A percentile compares a stretch with the other conserved stretches of the same genome.
phyloP scores from a whole-genome alignment of 2,888 invertebrate genomes.

The Notodonta dromedarius region DNA sequence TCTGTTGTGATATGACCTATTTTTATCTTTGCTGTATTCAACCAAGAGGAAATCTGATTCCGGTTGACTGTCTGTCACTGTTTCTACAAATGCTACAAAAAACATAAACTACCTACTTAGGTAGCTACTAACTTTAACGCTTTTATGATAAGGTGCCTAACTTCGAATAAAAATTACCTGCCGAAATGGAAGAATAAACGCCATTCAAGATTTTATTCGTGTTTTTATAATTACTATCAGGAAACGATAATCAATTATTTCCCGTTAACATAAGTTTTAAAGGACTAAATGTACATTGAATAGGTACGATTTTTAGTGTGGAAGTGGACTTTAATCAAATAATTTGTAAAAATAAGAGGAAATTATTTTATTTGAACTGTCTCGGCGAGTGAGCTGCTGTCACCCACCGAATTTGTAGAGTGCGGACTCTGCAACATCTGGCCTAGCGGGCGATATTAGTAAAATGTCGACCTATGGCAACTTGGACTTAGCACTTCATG shows the following conservation, averaged over 20 bases:
- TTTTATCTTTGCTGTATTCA: too few relatives aligned
- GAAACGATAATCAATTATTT: neutral
- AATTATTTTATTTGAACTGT: conserved; percentile 37
- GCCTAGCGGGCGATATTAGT: conserved; percentile 43
- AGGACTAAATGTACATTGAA: conserved; percentile 38
- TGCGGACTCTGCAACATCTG: conserved; percentile 47
- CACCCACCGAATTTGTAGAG: conserved; percentile 47
- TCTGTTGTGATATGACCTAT: too few relatives aligned
- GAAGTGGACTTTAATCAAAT: conserved; percentile 39
- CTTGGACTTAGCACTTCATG: conserved; percentile 21
- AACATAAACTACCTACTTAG: too few relatives aligned
- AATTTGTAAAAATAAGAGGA: too few relatives aligned
- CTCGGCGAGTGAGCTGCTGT: conserved; percentile 52
- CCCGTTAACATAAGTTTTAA: conserved; percentile 21
- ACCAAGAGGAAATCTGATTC: too few relatives aligned
- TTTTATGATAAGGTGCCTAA: neutral
- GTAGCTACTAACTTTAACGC: too few relatives aligned
- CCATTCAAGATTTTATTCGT: neutral
- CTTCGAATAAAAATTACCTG: neutral
- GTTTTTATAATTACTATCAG: neutral
- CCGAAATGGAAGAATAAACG: neutral
- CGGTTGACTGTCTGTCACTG: too few relatives aligned
- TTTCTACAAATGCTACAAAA: too few relatives aligned
- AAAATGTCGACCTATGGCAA: conserved; percentile 52
- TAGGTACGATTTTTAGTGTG: conserved; percentile 43